Percentiles rank a stretch among this genome's conserved stretches.
These are phyloP conservation scores for Ondatra zibethicus DNA, from an alignment of 2,113 vertebrate species.

Conservation along the genomic window DNA sequence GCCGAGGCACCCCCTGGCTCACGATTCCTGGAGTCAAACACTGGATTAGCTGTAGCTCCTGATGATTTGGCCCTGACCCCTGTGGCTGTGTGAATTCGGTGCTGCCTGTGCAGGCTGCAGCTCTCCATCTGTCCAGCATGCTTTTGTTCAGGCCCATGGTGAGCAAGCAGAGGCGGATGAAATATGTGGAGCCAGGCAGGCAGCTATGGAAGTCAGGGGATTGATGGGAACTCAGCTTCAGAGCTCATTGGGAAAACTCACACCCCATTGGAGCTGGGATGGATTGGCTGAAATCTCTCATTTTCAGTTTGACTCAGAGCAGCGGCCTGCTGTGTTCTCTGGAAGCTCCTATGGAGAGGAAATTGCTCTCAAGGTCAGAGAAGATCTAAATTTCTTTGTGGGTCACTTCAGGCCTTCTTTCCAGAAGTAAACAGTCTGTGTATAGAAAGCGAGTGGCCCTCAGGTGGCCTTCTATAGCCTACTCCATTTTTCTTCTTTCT, in stretches of 20 bases:
- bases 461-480: background rate
- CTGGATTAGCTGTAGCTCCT: conserved; percentile 17
- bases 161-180: conserved; percentile 34
- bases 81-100: background rate
- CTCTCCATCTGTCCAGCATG: background rate
- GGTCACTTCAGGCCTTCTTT: background rate
- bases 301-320: conserved; percentile 58
- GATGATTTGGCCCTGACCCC: background rate
- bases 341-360: background rate
- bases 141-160: background rate
- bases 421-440: background rate
- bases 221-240: conserved; percentile 28
- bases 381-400: background rate
- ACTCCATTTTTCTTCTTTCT: background rate
- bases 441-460: conserved; percentile 9
- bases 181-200: background rate
- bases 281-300: conserved; percentile 54
- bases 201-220: background rate
- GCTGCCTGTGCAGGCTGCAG: background rate
- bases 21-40: background rate
- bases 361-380: conserved; percentile 14
- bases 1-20: background rate
- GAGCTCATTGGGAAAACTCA: conserved; percentile 56
- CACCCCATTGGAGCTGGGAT: conserved; percentile 57
- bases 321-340: conserved; percentile 35